These are phyloP conservation scores for Urocitellus parryii DNA, from an alignment of 2,113 vertebrate genomes.

Conservation along the genomic window DNA sequence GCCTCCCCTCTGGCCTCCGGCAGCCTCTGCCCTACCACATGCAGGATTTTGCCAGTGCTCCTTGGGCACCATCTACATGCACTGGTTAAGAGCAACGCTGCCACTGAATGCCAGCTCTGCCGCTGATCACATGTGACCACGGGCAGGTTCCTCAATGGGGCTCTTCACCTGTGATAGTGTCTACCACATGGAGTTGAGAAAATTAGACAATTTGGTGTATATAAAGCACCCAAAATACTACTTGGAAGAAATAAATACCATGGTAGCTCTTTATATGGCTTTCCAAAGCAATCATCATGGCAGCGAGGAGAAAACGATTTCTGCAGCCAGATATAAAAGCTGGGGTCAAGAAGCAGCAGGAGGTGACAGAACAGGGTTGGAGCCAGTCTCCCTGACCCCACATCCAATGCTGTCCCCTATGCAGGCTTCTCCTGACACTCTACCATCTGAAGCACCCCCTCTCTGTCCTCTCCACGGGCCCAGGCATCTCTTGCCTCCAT, in stretches of 20 bases:
- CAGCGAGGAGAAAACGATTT: background rate
- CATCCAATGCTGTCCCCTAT: background rate
- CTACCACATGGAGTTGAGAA: background rate
- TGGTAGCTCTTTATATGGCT: background rate
- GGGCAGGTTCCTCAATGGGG: rapidly evolving
- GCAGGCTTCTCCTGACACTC: background rate
- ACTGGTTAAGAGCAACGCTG: background rate
- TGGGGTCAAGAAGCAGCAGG: background rate
- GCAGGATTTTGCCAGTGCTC: background rate
- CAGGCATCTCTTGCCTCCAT: background rate
- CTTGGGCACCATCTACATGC: rapidly evolving
- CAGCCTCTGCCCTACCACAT: rapidly evolving
- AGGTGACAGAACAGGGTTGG: background rate
- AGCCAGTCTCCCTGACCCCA: background rate
- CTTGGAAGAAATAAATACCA: background rate
- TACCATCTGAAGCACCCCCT: background rate
- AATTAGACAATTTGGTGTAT: background rate
- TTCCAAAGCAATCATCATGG: background rate
- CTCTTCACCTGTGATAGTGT: background rate
- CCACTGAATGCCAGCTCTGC: background rate
- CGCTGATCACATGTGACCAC: background rate
- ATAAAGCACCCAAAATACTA: background rate
- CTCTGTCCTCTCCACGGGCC: background rate
- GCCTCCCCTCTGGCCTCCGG: background rate
- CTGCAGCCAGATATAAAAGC: background rate